These are phyloP conservation scores for Argyra leucocephala DNA, from an alignment of 2,888 invertebrate species.

Conservation along the genomic window DNA sequence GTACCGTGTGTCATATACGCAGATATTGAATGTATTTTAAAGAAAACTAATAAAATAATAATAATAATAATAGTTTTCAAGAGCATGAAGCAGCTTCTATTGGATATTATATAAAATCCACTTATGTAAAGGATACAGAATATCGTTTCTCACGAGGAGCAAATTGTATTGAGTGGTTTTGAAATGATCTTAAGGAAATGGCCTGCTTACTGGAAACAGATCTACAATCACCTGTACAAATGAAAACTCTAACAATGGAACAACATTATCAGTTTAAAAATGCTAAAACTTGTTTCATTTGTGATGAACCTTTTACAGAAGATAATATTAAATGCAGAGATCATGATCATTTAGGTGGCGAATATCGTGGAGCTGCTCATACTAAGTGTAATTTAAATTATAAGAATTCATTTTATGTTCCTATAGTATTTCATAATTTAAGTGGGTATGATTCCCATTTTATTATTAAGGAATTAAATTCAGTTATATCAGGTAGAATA, in stretches of 20 bases:
- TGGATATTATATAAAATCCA: slow-evolving; percentile 16
- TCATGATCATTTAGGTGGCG: neutral
- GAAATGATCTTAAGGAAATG: neutral
- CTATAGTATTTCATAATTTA: too few relatives aligned
- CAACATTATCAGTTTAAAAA: too few relatives aligned
- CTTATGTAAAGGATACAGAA: neutral
- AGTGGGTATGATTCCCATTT: too few relatives aligned
- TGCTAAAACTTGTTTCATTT: too few relatives aligned
- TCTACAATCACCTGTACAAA: neutral
- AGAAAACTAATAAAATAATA: neutral
- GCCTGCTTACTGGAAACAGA: neutral
- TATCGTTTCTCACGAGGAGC: neutral
- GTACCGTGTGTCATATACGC: slow-evolving; percentile 11
- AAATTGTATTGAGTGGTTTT: neutral
- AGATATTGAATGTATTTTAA: slow-evolving; percentile 2
- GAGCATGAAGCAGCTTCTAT: neutral
- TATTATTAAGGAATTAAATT: neutral
- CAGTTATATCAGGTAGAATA: neutral
- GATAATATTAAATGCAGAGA: slow-evolving; percentile 12
- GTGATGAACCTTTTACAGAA: neutral
- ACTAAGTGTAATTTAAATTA: neutral
- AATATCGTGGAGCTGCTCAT: slow-evolving; percentile 4
- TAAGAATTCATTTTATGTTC: too few relatives aligned
- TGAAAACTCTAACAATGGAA: neutral
- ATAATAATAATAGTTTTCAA: neutral